Conservation (phyloP, 1,140 invertebrate species). For the Drosophila equinoxialis region DNA sequence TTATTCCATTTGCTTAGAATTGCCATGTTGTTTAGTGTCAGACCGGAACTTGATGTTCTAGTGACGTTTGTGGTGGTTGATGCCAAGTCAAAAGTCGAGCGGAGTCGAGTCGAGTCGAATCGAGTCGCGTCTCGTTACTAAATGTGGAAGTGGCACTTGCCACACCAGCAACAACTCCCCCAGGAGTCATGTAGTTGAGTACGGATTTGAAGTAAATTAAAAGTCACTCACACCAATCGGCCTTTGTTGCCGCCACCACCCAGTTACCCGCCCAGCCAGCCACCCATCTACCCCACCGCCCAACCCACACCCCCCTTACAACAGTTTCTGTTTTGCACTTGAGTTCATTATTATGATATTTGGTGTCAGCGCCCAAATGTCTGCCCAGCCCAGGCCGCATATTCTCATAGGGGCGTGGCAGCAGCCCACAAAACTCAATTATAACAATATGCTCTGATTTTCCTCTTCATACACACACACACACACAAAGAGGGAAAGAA, state of each 20-base stretch:
- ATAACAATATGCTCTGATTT: slow-evolving; percentile 83
- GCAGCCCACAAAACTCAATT: slow-evolving; percentile 76
- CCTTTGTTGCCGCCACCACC: neutral
- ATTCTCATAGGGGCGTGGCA: slow-evolving; percentile 56
- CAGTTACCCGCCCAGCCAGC: slow-evolving; percentile 33
- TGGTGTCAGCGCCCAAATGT: slow-evolving; percentile 70
- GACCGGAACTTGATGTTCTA: slow-evolving; percentile 34
- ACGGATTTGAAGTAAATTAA: slow-evolving; percentile 83
- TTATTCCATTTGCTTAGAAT: neutral
- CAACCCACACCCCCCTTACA: neutral
- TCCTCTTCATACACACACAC: slow-evolving; percentile 16
- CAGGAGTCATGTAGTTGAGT: slow-evolving; percentile 76
- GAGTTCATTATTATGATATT: slow-evolving; percentile 83
- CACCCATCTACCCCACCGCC: slow-evolving; percentile 50
- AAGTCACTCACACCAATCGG: slow-evolving; percentile 72
- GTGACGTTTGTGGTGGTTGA: slow-evolving; percentile 26
- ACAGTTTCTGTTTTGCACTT: slow-evolving; percentile 41
- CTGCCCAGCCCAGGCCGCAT: slow-evolving; percentile 33
- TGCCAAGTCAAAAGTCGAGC: slow-evolving; percentile 60
- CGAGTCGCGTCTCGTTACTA: slow-evolving; percentile 34
- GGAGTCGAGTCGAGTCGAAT: slow-evolving; percentile 25
- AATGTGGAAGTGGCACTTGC: slow-evolving; percentile 49
- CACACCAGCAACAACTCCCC: slow-evolving; percentile 57
- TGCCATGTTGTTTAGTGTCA: slow-evolving; percentile 40
- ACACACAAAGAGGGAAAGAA: neutral